phyloP scores from a whole-genome alignment of 2,888 invertebrate species.

The Arge pagana region DNA sequence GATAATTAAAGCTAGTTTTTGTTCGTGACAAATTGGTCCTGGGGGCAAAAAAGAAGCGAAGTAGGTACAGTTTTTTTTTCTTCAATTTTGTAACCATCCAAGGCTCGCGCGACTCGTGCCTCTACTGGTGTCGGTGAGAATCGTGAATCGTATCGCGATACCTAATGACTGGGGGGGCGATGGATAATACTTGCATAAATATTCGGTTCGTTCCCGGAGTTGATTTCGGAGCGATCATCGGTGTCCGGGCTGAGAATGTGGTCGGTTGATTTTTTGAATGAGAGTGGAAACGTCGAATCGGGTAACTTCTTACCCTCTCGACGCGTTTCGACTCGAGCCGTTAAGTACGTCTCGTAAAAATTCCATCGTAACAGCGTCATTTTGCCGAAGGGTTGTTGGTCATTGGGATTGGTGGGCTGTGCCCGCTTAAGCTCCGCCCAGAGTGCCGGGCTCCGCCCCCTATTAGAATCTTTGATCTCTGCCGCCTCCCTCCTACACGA shows the following conservation, averaged over 20 bases:
- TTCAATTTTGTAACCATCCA: too few relatives aligned
- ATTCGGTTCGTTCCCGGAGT: too few relatives aligned
- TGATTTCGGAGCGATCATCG: too few relatives aligned
- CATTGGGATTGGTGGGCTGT: constrained; percentile 26
- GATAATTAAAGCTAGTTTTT: constrained; percentile 2
- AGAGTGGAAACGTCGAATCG: neutral
- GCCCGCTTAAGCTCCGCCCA: constrained; percentile 27
- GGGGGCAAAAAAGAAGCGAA: neutral
- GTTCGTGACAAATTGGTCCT: constrained; percentile 1
- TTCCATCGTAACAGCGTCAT: constrained; percentile 54
- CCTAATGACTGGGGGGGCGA: too few relatives aligned
- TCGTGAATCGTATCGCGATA: too few relatives aligned
- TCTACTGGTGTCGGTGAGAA: too few relatives aligned
- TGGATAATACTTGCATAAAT: too few relatives aligned
- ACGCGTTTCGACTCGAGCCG: constrained; percentile 27
- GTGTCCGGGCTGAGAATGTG: too few relatives aligned
- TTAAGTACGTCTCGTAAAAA: constrained; percentile 57
- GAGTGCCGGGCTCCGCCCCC: constrained; percentile 39
- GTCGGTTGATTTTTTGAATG: neutral
- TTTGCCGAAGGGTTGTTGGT: constrained; percentile 43
- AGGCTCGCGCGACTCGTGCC: too few relatives aligned
- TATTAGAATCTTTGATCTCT: constrained; percentile 54
- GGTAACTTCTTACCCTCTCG: constrained; percentile 8
- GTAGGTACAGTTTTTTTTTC: too few relatives aligned
- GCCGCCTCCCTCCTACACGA: constrained; percentile 40